Base-by-base conservation (phyloP, 2,113 vertebrate genomes). In the Antechinus flavipes region DNA sequence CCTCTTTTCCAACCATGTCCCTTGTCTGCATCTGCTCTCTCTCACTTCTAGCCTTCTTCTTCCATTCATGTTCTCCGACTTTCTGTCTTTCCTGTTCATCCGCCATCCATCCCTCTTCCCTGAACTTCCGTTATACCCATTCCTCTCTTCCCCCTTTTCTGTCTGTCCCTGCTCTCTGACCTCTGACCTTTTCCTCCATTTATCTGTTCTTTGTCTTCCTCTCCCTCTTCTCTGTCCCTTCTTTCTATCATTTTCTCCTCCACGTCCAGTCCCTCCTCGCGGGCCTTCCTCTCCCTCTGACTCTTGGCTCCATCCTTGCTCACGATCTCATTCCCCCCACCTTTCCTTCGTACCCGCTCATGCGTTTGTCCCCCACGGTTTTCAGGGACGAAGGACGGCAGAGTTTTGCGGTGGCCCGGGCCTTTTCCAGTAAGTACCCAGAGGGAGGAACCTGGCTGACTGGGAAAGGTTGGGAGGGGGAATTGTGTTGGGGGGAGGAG, bases 401-500 rank as follows among this genome's bases (percentile, higher is more conserved):
- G 90, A 95, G 91, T 0, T 98, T 98, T 54, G 93, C 96, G 0
- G 97, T 97, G 96, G 55, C 97, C 16, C 97, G 94, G 27, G 96
- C 98, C 92, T 95, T 61, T 8, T 93, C 94, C 90, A 8, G 99
- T 99, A 97, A 99, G 98, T 99, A 91, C 2, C 14, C 0, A 0
- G 8, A 42, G 14, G 47, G 25, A 10, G 68, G 58, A 46, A 12
- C 47, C 22, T 1, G 52, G 50, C 91, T 6, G n/a, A 3, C 92
- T 92, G 61, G 58, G 94, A 0, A 0, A 25, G 95, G 92, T 5
- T 0, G 46, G 89, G 90, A 61, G 68, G n/a, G 54, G 91, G 12
- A 25, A 30, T 47, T 8, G 26, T 42, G 35, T 42, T 14, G 12
- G n/a, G 68, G 68, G 22, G 68, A 5, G 14, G 30, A 14, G 30